phyloP scores from a whole-genome alignment of 2,797 vertebrate species.

The Enteromius thamalakanensis region DNA sequence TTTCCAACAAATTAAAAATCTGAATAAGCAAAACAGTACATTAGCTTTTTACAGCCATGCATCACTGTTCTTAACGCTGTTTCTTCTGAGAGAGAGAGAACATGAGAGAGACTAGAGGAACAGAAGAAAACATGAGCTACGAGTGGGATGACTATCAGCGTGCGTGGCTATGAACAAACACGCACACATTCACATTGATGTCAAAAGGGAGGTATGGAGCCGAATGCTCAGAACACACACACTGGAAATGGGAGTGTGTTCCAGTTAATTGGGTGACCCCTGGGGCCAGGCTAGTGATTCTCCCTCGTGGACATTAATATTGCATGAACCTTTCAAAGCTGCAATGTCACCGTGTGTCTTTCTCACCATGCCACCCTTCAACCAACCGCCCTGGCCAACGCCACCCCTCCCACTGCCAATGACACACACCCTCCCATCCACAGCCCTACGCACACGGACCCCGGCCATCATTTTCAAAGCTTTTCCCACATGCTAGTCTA shows the following conservation, averaged over 20 bases:
- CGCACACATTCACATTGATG: conserved; percentile 43
- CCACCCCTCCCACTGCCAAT: conserved; percentile 32
- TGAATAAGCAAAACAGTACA: conserved; percentile 50
- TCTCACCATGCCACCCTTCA: conserved; percentile 42
- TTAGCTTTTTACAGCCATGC: conserved; percentile 33
- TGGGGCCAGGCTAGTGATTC: conserved; percentile 82
- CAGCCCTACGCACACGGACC: conserved; percentile 8
- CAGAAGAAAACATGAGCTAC: conserved; percentile 14
- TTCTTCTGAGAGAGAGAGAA: conserved; percentile 3
- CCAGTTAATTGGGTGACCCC: conserved; percentile 88
- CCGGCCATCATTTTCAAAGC: conserved; percentile 35
- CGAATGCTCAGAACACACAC: conserved; percentile 51
- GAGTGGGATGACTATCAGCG: conserved; percentile 5
- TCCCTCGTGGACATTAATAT: conserved; percentile 85
- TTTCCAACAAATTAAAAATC: conserved; percentile 50
- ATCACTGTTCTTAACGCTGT: conserved; percentile 12
- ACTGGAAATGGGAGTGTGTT: conserved; percentile 82
- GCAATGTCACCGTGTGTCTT: conserved; percentile 58
- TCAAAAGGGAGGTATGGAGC: conserved; percentile 61
- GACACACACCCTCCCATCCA: conserved; percentile 26
- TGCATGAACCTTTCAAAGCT: conserved; percentile 78
- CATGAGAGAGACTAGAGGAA: conserved; percentile 34
- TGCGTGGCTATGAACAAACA: neutral
- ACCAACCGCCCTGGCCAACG: conserved; percentile 23
- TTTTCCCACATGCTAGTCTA: conserved; percentile 48